Percentiles rank a stretch among this genome's conserved stretches.
Conservation (phyloP, 2,113 vertebrate species). For the Microtus pennsylvanicus region DNA sequence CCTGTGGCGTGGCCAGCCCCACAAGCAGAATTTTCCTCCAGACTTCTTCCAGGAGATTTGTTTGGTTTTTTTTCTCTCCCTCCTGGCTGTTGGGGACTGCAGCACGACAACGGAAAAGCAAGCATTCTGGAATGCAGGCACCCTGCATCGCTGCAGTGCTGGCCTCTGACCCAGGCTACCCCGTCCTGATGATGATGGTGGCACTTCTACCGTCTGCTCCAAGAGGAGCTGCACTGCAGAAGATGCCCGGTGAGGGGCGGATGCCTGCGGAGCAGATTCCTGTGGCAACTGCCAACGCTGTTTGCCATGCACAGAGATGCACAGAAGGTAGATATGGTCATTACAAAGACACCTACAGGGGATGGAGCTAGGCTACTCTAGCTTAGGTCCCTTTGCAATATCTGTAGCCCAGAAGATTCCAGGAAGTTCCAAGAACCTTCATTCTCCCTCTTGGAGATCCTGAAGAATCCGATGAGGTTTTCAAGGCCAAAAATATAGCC, state of each 20-base stretch:
- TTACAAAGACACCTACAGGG: conserved; percentile 13
- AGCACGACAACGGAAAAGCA: conserved; percentile 64
- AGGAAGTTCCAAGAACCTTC: conserved; percentile 40
- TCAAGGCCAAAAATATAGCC: conserved; percentile 90
- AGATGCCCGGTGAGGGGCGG: neutral
- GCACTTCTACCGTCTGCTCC: neutral
- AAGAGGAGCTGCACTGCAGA: rapidly evolving
- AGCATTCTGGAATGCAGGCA: neutral
- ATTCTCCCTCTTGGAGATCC: conserved; percentile 82
- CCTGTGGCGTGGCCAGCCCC: neutral
- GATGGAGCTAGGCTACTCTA: neutral
- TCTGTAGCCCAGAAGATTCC: conserved; percentile 33
- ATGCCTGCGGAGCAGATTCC: conserved; percentile 15
- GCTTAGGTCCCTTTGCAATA: conserved; percentile 53
- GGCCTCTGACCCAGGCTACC: neutral
- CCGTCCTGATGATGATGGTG: rapidly evolving
- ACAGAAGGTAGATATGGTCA: neutral
- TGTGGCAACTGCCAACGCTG: neutral
- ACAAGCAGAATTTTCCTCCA: conserved; percentile 30
- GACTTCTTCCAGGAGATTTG: conserved; percentile 74
- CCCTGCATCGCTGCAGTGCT: neutral
- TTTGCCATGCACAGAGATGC: neutral
- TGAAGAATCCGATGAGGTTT: conserved; percentile 88
- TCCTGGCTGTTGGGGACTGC: conserved; percentile 16
- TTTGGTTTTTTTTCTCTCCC: neutral